A percentile compares a stretch with the other conserved stretches of the same genome.
phyloP scores from a whole-genome alignment of 1,140 invertebrate species.

The Apis laboriosa region DNA sequence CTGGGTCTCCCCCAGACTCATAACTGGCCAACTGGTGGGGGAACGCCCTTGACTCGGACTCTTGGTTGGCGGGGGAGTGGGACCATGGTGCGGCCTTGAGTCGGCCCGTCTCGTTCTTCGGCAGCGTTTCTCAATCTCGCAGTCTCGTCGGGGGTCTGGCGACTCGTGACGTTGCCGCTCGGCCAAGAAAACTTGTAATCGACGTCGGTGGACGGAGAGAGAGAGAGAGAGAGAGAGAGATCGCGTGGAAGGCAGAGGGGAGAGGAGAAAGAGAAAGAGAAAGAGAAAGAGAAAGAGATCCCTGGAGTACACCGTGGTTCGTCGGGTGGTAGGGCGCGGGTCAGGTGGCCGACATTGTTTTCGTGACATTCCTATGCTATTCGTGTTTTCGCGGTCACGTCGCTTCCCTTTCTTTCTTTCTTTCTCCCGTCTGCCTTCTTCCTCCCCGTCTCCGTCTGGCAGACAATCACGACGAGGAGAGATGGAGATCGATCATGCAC shows the following conservation, averaged over 20 bases:
- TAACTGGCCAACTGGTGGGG: slow-evolving; percentile 61
- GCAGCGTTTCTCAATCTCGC: slow-evolving; percentile 77
- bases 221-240: not conserved
- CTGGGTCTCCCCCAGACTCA: slow-evolving; percentile 49
- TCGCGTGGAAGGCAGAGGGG: not conserved
- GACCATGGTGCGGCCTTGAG: slow-evolving; percentile 76
- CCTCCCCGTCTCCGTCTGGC: not conserved
- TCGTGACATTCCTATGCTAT: slow-evolving; percentile 51
- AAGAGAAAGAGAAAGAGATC: slow-evolving; percentile 8
- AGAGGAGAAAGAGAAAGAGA: not conserved
- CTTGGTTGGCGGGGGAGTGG: slow-evolving; percentile 74
- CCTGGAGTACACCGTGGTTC: not conserved
- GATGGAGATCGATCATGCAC: slow-evolving; percentile 21
- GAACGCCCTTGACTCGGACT: slow-evolving; percentile 78
- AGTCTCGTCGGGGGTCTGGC: slow-evolving; percentile 52
- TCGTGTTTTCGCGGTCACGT: slow-evolving; percentile 57
- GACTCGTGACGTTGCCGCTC: slow-evolving; percentile 24
- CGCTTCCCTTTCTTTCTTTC: slow-evolving; percentile 9
- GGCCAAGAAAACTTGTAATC: slow-evolving; percentile 38
- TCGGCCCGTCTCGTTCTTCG: slow-evolving; percentile 73
- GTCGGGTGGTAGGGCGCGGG: slow-evolving; percentile 23
- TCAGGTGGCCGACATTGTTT: slow-evolving; percentile 61
- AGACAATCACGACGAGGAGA: not conserved
- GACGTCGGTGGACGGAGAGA: not conserved
- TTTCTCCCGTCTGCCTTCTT: not conserved